Evolutionary conservation across 2,888 invertebrate species (phyloP), one percentile per base, ranked within the genome.

Genomic region (Pachliopta kotzebuea): DNA sequence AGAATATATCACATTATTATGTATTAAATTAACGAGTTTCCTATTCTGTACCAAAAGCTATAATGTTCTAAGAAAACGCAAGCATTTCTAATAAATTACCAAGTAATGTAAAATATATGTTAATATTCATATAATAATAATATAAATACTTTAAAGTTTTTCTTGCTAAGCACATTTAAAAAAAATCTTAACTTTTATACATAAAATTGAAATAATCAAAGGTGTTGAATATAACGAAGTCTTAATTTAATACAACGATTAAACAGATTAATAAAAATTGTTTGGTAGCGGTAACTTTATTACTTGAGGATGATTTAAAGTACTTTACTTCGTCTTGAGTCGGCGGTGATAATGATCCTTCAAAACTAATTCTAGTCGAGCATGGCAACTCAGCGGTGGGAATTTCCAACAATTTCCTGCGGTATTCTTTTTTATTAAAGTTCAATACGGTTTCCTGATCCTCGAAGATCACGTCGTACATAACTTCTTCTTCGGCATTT

Each of bases 311-410:
- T 37, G 88, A 78, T 72, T 87, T 84, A 71, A 85, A 90, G 75
- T 87, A 89, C 73, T 85, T 90, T 23, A 90, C 90, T 79, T 90
- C 90, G 53, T 90, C 89, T 73, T 90, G 90, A 24, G 88, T 89
- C 0, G 90, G 90, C 0, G 88, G 88, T 0, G 88, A 88, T 52
- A 80, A 86, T 0, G 88, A 84, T 1, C 84, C 81, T 67, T 86
- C 89, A 31, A 84, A 82, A 62, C 83, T 81, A 65, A 88, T 74
- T 70, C 84, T 83, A 62, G 83, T 85, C 4, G 89, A 83, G 71
- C 90, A 90, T 14, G 89, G 89, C 0, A 90, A 74, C 78, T 85
- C 79, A 66, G 87, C 85, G 21, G 71, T 66, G 4, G 90, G 88
- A 67, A 90, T 88, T 67, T 90, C 87, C 20, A 89, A 71, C 21